phyloP scores from a whole-genome alignment of 2,113 vertebrate genomes.

The Camelus bactrianus region DNA sequence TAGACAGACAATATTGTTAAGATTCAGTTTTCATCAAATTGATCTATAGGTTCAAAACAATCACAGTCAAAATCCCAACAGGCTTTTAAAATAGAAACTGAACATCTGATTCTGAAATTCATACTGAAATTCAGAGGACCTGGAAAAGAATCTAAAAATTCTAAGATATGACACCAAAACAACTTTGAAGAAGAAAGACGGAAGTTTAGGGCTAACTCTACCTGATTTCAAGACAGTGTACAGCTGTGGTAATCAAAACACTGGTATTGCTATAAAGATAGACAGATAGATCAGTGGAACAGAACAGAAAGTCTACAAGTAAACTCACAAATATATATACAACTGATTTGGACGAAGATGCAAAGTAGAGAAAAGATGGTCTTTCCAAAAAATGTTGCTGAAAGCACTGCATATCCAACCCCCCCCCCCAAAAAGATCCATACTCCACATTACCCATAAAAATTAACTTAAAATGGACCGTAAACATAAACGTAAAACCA shows the following conservation, averaged over 20 bases:
- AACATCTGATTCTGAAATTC: conserved; percentile 38
- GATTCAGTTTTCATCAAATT: neutral
- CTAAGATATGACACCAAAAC: conserved; percentile 8
- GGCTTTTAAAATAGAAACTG: neutral
- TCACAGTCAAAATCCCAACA: conserved; percentile 35
- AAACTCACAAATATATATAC: neutral
- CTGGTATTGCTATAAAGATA: neutral
- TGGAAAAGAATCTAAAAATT: conserved; percentile 24
- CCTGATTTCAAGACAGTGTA: neutral
- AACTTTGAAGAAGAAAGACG: conserved; percentile 28
- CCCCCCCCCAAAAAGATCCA: neutral
- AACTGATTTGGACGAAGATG: neutral
- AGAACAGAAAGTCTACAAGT: neutral
- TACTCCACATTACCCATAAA: neutral
- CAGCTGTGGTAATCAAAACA: neutral
- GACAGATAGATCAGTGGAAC: neutral
- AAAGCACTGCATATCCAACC: neutral
- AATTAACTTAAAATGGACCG: neutral
- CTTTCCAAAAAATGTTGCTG: conserved; percentile 13
- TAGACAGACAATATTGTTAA: conserved; percentile 4
- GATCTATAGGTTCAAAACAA: conserved; percentile 15
- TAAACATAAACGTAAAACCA: conserved; percentile 1
- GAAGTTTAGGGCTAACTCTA: neutral
- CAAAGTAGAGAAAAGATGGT: neutral
- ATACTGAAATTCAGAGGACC: neutral